Evolutionary conservation across 2,888 invertebrate species (phyloP).

Genomic region (Bruchidius siliquastri): DNA sequence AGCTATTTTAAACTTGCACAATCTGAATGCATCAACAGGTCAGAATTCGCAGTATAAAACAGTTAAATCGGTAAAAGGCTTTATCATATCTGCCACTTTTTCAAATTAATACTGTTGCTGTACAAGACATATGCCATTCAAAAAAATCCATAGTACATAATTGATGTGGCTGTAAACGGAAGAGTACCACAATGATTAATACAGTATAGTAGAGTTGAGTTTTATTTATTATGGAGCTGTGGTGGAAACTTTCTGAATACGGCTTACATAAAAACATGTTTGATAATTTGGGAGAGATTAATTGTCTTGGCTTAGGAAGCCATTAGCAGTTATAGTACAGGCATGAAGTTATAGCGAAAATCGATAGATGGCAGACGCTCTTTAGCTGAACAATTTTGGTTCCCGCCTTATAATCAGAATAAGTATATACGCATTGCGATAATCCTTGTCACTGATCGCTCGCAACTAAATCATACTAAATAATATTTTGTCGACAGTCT

Average conservation of each 20-base stretch:
- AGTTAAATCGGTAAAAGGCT: not conserved
- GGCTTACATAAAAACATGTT: not conserved
- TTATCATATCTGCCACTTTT: not conserved
- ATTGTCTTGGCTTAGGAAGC: not conserved
- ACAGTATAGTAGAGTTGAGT: not conserved
- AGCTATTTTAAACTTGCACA: too few species aligned
- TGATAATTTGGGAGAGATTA: not conserved
- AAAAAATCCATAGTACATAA: not conserved
- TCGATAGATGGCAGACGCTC: too few species aligned
- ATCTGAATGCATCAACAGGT: too few species aligned
- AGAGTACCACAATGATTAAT: not conserved
- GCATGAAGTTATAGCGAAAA: not conserved
- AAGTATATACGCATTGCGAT: too few species aligned
- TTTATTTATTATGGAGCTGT: not conserved
- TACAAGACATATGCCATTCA: not conserved
- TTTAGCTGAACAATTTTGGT: too few species aligned
- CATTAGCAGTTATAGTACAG: not conserved
- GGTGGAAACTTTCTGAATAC: not conserved
- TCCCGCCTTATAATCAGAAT: too few species aligned
- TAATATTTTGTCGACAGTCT: too few species aligned
- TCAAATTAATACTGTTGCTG: not conserved
- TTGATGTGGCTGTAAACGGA: not conserved
- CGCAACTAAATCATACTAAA: too few species aligned
- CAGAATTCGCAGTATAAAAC: too few species aligned
- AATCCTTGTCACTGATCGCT: too few species aligned